phyloP scores from a whole-genome alignment of 2,888 invertebrate genomes.

The Coelinius sp. region DNA sequence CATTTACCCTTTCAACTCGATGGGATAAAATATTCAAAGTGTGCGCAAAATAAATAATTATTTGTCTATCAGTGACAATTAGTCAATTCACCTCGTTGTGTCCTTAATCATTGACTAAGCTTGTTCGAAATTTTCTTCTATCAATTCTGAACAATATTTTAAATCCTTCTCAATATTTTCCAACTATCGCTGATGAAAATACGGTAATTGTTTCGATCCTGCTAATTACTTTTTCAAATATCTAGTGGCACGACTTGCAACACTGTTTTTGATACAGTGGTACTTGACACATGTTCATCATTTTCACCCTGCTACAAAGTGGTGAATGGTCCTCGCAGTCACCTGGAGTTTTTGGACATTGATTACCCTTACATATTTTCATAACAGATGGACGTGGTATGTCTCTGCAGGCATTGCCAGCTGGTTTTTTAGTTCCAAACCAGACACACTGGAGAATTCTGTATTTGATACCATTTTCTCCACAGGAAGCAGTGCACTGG shows the following conservation, averaged over 20 bases:
- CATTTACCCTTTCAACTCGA: background rate
- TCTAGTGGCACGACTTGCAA: conserved; percentile 82
- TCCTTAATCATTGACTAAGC: background rate
- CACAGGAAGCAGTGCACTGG: conserved; percentile 91
- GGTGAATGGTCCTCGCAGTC: conserved; percentile 86
- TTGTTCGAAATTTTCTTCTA: background rate
- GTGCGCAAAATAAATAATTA: conserved; percentile 35
- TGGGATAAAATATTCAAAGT: conserved; percentile 29
- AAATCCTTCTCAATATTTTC: background rate
- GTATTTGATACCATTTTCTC: conserved; percentile 87
- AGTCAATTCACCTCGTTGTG: background rate
- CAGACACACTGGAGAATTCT: conserved; percentile 94
- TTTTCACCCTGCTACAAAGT: conserved; percentile 88
- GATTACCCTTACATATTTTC: conserved; percentile 81
- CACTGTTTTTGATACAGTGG: conserved; percentile 88
- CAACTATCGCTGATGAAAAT: background rate
- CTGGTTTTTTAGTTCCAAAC: conserved; percentile 86
- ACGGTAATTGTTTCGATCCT: background rate
- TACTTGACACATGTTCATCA: conserved; percentile 90
- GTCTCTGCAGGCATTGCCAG: conserved; percentile 88
- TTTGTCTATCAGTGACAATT: background rate
- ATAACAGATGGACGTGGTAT: conserved; percentile 83
- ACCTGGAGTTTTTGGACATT: conserved; percentile 74
- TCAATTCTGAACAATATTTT: conserved; percentile 15
- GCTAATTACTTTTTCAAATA: conserved; percentile 37